phyloP scores from a whole-genome alignment of 2,113 vertebrate species.

The Thomomys bottae region DNA sequence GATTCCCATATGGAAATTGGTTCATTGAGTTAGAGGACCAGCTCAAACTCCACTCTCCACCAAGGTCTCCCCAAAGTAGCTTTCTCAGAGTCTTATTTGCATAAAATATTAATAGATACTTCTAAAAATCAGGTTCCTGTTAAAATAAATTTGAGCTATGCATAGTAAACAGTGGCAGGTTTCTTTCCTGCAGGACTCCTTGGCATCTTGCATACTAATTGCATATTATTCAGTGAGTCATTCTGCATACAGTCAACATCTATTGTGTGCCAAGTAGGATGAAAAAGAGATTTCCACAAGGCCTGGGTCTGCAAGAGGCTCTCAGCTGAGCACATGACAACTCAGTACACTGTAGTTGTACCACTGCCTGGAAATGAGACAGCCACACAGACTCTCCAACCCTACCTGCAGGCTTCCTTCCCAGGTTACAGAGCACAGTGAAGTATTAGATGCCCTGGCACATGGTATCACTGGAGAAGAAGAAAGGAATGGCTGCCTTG shows the following conservation, averaged over 20 bases:
- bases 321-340: neutral
- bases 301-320: neutral
- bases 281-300: conserved; percentile 19
- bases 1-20: neutral
- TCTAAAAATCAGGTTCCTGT: conserved; percentile 55
- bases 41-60: neutral
- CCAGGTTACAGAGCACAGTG: neutral
- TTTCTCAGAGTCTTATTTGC: conserved; percentile 54
- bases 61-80: neutral
- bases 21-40: neutral
- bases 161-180: conserved; percentile 26
- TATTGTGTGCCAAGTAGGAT: neutral
- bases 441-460: neutral
- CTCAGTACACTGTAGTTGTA: neutral
- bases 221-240: conserved; percentile 44
- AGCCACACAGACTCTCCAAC: neutral
- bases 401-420: neutral
- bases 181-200: conserved; percentile 43
- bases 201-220: conserved; percentile 49
- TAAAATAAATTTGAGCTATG: conserved; percentile 49
- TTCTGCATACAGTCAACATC: neutral
- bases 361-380: neutral
- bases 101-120: conserved; percentile 56
- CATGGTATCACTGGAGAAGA: neutral
- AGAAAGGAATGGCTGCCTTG: neutral